Evolutionary conservation across 1,140 invertebrate genomes (phyloP), one percentile per base, ranked within the genome.

Genomic region (Tetragonula clypearis): DNA sequence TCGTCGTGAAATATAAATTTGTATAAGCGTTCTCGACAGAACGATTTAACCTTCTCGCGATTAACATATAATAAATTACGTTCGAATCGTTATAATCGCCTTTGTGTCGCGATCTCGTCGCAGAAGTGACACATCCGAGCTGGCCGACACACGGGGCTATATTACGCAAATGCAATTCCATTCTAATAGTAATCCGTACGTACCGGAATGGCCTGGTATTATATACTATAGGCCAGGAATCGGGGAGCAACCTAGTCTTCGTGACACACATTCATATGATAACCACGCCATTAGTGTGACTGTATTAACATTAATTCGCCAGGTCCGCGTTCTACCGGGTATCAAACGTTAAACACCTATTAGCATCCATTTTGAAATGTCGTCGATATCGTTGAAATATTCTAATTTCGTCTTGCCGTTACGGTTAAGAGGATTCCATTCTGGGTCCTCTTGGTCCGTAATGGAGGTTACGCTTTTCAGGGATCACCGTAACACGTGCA

Each of bases 251-350:
- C 87, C 85, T 53, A 89, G 87, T 86, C 87, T 81, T 77, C 49
- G 73, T 81, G 87, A 86, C 88, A 75, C 78, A 88, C 73, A 89
- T 89, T 89, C 88, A 89, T 88, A 89, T 89, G 88, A 86, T 89
- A 89, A 89, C 66, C 82, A 77, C 55, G 76, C 85, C 80, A 86
- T 88, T 88, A 88, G 79, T 41, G 79, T 35, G 69, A 72, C 84
- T 58, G 85, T 53, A 76, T 87, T 89, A 89, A 89, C 79, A 81
- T 85, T 81, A 65, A 81, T 72, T 73, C 65, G 23, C 19, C 14
- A 5, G 5, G 14, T 11, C 56, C 60, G 5, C 11, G 60, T 19
- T 66, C 14, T 21, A 35, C 8, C 60, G 14, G 21, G 71, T 75
- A 75, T 65, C 71, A 19, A 26, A 19, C 56, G 60, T 82, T 82